A percentile compares a stretch with the other conserved stretches of the same genome.
These are phyloP conservation scores for Amniataba percoides DNA, from an alignment of 2,797 vertebrate genomes.

Conservation along the genomic window DNA sequence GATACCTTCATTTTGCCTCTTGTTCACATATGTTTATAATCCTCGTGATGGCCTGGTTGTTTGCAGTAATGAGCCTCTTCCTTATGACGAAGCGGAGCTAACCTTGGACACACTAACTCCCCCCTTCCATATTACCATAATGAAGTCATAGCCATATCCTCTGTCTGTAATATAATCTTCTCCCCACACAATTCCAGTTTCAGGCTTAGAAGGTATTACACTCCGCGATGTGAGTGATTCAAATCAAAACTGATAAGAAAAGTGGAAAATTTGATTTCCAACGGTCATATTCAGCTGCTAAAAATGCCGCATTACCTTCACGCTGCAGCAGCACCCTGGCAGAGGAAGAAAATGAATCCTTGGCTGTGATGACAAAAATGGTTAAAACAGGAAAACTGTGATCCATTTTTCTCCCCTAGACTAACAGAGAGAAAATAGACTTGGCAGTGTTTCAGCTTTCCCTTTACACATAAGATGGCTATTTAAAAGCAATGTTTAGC, in stretches of 20 bases:
- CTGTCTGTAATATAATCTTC: constrained; percentile 32
- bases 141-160: constrained; percentile 52
- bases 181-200: constrained; percentile 11
- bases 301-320: constrained; percentile 37
- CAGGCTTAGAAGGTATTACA: constrained; percentile 16
- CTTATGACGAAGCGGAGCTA: constrained; percentile 30
- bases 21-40: constrained; percentile 69
- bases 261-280: constrained; percentile 53
- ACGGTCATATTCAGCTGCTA: neutral
- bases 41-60: constrained; percentile 37
- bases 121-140: constrained; percentile 22
- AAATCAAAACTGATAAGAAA: constrained; percentile 39
- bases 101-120: constrained; percentile 41
- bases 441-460: constrained; percentile 4
- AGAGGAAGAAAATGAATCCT: constrained; percentile 5
- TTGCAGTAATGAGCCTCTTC: constrained; percentile 52
- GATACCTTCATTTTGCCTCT: constrained; percentile 5
- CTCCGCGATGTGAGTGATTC: constrained; percentile 36
- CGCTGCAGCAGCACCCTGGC: constrained; percentile 1
- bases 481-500: constrained; percentile 7
- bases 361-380: constrained; percentile 17
- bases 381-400: neutral
- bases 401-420: neutral
- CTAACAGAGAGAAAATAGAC: constrained; percentile 2
- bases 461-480: neutral